Evolutionary conservation across 2,797 vertebrate genomes (phyloP).

Genomic region (Danio tinwini): DNA sequence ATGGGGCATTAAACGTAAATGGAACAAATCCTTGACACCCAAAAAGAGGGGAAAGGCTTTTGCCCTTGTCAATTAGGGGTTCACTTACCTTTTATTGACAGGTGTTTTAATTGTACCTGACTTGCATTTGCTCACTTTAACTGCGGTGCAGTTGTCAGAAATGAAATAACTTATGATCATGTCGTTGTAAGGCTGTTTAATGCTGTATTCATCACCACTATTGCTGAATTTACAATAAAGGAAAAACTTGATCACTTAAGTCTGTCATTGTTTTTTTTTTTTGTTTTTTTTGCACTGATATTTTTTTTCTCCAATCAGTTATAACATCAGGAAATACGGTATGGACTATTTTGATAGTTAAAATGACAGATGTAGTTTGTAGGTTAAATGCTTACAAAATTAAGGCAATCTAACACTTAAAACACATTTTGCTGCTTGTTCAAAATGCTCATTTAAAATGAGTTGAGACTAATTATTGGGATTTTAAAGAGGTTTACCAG

Average conservation of each 20-base stretch:
- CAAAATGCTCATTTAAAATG: too few species aligned
- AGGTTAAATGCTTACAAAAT: too few species aligned
- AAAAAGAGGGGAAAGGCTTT: slow-evolving; percentile 51
- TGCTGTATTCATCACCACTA: slow-evolving; percentile 73
- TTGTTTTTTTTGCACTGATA: too few species aligned
- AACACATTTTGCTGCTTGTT: too few species aligned
- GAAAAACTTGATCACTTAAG: slow-evolving; percentile 72
- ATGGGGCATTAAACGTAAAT: not conserved
- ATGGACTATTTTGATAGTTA: too few species aligned
- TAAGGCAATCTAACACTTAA: too few species aligned
- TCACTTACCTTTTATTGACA: slow-evolving; percentile 49
- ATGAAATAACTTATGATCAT: slow-evolving; percentile 67
- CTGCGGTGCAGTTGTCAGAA: slow-evolving; percentile 59
- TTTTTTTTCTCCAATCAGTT: too few species aligned
- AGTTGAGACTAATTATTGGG: too few species aligned
- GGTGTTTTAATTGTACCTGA: slow-evolving; percentile 57
- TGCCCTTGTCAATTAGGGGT: slow-evolving; percentile 59
- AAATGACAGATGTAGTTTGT: too few species aligned
- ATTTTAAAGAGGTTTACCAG: too few species aligned
- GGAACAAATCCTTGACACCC: slow-evolving; percentile 22
- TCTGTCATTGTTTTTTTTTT: too few species aligned
- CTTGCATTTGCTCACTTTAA: slow-evolving; percentile 63
- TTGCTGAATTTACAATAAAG: slow-evolving; percentile 82
- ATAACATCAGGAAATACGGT: too few species aligned
- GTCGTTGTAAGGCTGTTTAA: slow-evolving; percentile 64